These are phyloP conservation scores for Drosophila mauritiana DNA, from an alignment of 1,140 invertebrate species.

Conservation along the genomic window DNA sequence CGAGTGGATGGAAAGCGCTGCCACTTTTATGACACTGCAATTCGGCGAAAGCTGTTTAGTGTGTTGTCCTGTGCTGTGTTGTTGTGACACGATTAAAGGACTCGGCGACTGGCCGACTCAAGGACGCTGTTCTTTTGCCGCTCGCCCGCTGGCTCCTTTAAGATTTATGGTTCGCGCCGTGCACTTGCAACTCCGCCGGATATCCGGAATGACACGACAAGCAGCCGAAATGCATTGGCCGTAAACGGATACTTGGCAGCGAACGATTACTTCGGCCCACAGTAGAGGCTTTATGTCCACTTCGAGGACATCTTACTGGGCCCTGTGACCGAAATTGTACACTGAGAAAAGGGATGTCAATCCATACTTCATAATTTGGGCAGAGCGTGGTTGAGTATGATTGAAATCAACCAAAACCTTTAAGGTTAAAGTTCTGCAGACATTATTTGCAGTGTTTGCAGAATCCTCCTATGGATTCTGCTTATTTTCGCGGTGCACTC, in stretches of 20 bases:
- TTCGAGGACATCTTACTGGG: constrained; percentile 31
- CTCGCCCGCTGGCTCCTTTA: constrained; percentile 36
- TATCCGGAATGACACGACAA: constrained; percentile 73
- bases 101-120: constrained; percentile 11
- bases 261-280: constrained; percentile 20
- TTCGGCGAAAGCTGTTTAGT: constrained; percentile 51
- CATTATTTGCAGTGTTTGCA: no score
- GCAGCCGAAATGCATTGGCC: constrained; percentile 53
- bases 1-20: constrained; percentile 23
- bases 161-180: constrained; percentile 66
- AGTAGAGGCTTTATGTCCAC: constrained; percentile 16
- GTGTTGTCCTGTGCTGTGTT: constrained; percentile 13
- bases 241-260: constrained; percentile 46
- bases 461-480: no score
- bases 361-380: no score
- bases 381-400: no score
- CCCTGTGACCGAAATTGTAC: constrained; percentile 7
- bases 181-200: constrained; percentile 72
- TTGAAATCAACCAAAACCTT: no score
- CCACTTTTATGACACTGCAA: constrained; percentile 76
- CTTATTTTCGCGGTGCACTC: constrained; percentile 5
- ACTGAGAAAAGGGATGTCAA: neutral
- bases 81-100: constrained; percentile 46
- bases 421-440: no score
- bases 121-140: constrained; percentile 37